These are phyloP conservation scores for Parasteatoda tepidariorum DNA, from an alignment of 1,140 invertebrate genomes.

Conservation along the genomic window DNA sequence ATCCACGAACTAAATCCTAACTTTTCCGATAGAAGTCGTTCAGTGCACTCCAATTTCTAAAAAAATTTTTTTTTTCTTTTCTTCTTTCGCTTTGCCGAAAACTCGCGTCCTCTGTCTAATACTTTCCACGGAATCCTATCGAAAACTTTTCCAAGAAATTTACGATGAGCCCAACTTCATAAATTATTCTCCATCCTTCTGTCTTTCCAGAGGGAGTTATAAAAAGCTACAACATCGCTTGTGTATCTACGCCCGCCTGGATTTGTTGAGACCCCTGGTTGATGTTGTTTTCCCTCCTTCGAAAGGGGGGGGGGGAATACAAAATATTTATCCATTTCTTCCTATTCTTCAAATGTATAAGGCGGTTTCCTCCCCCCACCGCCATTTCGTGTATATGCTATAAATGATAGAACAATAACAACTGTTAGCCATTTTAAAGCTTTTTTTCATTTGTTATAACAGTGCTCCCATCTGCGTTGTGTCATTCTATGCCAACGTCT, in stretches of 20 bases:
- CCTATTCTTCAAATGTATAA: neutral
- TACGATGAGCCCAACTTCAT: constrained; percentile 21
- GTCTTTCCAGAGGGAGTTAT: neutral
- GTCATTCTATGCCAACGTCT: neutral
- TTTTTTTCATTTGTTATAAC: constrained; percentile 18
- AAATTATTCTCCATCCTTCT: constrained; percentile 25
- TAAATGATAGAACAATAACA: constrained; percentile 57
- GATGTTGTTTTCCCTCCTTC: too few relatives aligned
- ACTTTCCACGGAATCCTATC: neutral
- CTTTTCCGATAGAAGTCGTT: neutral
- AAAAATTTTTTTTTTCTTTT: neutral
- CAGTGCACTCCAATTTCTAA: neutral
- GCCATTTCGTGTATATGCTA: neutral
- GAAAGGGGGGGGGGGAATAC: neutral
- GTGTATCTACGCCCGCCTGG: neutral
- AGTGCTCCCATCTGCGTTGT: neutral
- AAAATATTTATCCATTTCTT: neutral
- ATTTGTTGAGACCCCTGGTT: neutral
- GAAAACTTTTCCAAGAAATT: constrained; percentile 16
- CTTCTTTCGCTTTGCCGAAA: neutral
- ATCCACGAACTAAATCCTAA: neutral
- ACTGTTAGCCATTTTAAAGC: constrained; percentile 41
- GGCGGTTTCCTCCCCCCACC: neutral
- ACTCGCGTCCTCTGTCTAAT: neutral
- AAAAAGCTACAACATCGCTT: neutral